These are phyloP conservation scores for Petrocephalus schoutedeni DNA, from an alignment of 2,797 vertebrate genomes.

Conservation along the genomic window DNA sequence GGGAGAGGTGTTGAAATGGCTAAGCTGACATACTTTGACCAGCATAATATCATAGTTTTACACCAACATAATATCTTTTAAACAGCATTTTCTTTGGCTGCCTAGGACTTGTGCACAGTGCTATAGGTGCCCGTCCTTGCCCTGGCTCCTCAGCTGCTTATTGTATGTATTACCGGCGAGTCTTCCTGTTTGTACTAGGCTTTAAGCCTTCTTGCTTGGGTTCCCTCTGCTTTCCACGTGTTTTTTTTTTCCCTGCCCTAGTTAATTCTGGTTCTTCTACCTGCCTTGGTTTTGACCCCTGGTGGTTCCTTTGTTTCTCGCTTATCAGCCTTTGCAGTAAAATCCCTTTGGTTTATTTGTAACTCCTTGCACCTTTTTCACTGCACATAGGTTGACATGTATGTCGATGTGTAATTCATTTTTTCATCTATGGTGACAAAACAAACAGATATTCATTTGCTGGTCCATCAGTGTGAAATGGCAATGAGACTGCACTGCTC, in stretches of 20 bases:
- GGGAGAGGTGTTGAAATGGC: too few species aligned
- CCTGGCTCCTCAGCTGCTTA: not conserved
- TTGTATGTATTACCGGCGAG: not conserved
- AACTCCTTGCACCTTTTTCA: not conserved
- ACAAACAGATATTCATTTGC: not conserved
- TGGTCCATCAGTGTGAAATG: not conserved
- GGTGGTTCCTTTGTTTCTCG: not conserved
- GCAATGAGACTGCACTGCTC: not conserved
- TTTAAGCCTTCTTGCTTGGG: not conserved
- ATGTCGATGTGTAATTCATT: not conserved
- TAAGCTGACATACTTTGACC: not conserved
- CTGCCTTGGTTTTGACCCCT: not conserved
- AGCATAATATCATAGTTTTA: not conserved
- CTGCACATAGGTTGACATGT: not conserved
- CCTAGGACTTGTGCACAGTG: not conserved
- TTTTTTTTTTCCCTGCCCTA: not conserved
- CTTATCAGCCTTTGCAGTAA: not conserved
- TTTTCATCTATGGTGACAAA: not conserved
- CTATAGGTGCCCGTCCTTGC: not conserved
- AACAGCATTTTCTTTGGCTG: not conserved
- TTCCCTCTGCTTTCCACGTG: not conserved
- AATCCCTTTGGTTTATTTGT: not conserved
- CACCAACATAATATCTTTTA: not conserved
- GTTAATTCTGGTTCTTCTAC: not conserved
- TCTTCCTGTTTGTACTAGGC: not conserved